phyloP scores from a whole-genome alignment of 1,140 invertebrate genomes.

The Drosophila oshimai region DNA sequence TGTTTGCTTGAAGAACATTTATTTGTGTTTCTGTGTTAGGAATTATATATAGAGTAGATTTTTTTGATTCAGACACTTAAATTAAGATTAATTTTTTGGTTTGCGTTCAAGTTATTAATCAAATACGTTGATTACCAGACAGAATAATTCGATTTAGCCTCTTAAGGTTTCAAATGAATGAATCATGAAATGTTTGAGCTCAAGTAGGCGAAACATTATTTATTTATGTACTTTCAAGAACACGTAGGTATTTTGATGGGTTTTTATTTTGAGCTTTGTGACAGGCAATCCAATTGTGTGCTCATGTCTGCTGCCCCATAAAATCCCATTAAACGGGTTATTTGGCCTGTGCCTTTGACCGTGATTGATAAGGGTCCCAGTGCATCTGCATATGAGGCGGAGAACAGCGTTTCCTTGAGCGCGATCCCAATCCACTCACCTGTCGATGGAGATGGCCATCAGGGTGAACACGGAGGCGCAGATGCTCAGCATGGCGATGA shows the following conservation, averaged over 20 bases:
- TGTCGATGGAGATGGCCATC: constrained; percentile 97
- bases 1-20: too few relatives aligned
- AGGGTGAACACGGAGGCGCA: constrained; percentile 97
- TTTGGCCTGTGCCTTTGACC: not conserved
- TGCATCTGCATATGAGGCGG: constrained; percentile 4
- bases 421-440: constrained; percentile 87
- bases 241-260: constrained; percentile 14
- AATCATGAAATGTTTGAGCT: not conserved
- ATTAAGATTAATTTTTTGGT: too few relatives aligned
- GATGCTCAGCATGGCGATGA: constrained; percentile 95
- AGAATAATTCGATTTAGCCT: not conserved
- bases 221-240: constrained; percentile 9
- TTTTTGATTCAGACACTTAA: too few relatives aligned
- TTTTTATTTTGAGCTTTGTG: constrained; percentile 8
- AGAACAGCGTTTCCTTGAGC: not conserved
- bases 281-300: constrained; percentile 21
- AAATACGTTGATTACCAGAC: constrained; percentile 4
- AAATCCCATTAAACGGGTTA: constrained; percentile 35
- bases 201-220: constrained; percentile 16
- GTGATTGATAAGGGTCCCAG: constrained; percentile 34
- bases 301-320: not conserved
- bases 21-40: too few relatives aligned
- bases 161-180: not conserved
- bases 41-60: too few relatives aligned
- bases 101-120: not conserved